Base-by-base conservation (phyloP, 2,888 invertebrate genomes). In the Mesochorus sp. region DNA sequence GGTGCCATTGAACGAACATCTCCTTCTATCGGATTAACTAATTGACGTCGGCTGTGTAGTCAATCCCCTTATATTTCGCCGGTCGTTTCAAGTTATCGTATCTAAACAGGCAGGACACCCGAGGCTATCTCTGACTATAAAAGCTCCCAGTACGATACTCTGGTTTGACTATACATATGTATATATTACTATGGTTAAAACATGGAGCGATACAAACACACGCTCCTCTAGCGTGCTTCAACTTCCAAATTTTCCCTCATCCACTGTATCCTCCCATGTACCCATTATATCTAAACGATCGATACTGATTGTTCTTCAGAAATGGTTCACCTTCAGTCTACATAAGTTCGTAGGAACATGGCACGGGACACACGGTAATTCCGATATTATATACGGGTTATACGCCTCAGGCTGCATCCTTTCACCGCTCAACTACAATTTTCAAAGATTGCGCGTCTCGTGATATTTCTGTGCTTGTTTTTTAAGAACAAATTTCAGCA, bases 71-170 rank as follows among this genome's bases (percentile, higher is more conserved):
- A 55, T 42, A 76, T 76, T 67, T 73, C 62, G 71, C 37, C 34
- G 14, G 31, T 77, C 77, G 67, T 49, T 72, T 34, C 24, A 42
- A 67, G 67, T 67, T 62, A 37, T 79, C 67, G 39, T 76, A 72
- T 76, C 66, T 47, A 67, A 76, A 67, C 62, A 79, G 71, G 47
- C 62, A 61, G 61, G 61, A 44, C 14, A 37, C 49, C 62, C 14
- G 49, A 14, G 71, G 57, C 61, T 53, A 62, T 49, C 28, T 49
- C 61, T 44, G 71, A 71, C 67, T 47, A 49, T 47, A 67, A 72
- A 55, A 75, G 66, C 67, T 66, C 39, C 59, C 64, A 49, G 71
- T 26, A 47, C 26, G 51, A 24, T 21, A 39, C 26, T 61, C 34
- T 17, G 39, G 57, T 39, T 37, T 31, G 47, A 34, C 37, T 61